phyloP scores from a whole-genome alignment of 2,888 invertebrate species.

The Octonoba sinensis region DNA sequence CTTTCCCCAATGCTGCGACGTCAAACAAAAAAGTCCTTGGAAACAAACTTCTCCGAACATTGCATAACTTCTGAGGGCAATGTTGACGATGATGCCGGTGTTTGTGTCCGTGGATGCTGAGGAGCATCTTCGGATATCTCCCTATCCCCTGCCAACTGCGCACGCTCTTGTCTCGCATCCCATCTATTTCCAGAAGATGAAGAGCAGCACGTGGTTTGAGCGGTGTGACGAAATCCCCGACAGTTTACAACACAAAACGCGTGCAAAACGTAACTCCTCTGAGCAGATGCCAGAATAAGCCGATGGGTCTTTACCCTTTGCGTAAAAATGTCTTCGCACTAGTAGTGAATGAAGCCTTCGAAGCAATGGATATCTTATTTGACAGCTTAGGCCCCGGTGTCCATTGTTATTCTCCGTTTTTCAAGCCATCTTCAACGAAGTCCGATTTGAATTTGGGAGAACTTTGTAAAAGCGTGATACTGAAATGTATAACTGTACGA shows the following conservation, averaged over 20 bases:
- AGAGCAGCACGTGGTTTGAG: slow-evolving; percentile 45
- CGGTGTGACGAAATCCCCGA: slow-evolving; percentile 39
- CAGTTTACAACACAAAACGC: slow-evolving; percentile 40
- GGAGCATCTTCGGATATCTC: slow-evolving; percentile 33
- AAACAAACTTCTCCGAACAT: slow-evolving; percentile 5
- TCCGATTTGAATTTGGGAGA: slow-evolving; percentile 66
- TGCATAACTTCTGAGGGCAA: slow-evolving; percentile 29
- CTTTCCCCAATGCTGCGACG: too few relatives aligned
- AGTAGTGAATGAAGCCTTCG: background rate
- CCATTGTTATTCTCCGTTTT: slow-evolving; percentile 64
- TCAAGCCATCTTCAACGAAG: background rate
- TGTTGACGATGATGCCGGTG: slow-evolving; percentile 50
- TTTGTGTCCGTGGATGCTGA: slow-evolving; percentile 6
- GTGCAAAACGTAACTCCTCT: slow-evolving; percentile 37
- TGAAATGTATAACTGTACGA: slow-evolving; percentile 67
- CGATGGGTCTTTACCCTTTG: slow-evolving; percentile 43
- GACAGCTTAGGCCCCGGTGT: slow-evolving; percentile 60
- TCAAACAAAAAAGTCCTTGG: background rate
- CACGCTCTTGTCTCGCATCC: slow-evolving; percentile 34
- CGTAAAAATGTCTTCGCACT: slow-evolving; percentile 18
- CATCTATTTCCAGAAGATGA: slow-evolving; percentile 50
- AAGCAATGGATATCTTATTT: slow-evolving; percentile 61
- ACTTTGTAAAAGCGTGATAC: slow-evolving; percentile 68
- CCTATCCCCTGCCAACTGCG: slow-evolving; percentile 45
- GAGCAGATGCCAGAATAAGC: slow-evolving; percentile 38